A percentile compares a stretch with the other conserved stretches of the same genome.
Conservation (phyloP, 2,888 invertebrate genomes). For the Steromphala cineraria region DNA sequence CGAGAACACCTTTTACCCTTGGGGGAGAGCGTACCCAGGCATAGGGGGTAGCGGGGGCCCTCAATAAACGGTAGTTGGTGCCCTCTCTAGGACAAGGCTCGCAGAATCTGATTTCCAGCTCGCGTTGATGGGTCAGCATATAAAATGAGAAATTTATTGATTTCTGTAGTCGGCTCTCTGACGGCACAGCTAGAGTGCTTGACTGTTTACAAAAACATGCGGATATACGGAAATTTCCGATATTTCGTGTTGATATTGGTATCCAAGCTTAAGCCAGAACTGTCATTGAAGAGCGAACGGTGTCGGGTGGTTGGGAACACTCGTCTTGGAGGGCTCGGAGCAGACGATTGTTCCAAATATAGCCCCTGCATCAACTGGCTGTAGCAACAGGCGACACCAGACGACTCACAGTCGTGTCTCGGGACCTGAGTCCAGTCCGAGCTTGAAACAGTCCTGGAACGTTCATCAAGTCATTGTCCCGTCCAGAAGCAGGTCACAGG, state of each 20-base stretch:
- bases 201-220: neutral
- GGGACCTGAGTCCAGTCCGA: neutral
- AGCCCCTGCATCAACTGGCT: neutral
- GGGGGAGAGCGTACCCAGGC: neutral
- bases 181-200: neutral
- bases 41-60: neutral
- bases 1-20: neutral
- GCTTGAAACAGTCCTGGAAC: neutral
- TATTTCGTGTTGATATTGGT: neutral
- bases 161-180: neutral
- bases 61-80: too few relatives aligned
- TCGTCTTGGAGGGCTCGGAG: neutral
- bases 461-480: neutral
- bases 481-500: neutral
- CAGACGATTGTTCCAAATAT: neutral
- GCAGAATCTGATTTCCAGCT: neutral
- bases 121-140: neutral
- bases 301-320: neutral
- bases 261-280: neutral
- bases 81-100: neutral
- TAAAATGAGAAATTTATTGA: constrained; percentile 8
- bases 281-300: neutral
- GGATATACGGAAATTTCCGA: constrained; percentile 8
- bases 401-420: neutral
- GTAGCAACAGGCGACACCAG: neutral